These are phyloP conservation scores for Lasius platythorax DNA, from an alignment of 2,888 invertebrate genomes.

Conservation along the genomic window DNA sequence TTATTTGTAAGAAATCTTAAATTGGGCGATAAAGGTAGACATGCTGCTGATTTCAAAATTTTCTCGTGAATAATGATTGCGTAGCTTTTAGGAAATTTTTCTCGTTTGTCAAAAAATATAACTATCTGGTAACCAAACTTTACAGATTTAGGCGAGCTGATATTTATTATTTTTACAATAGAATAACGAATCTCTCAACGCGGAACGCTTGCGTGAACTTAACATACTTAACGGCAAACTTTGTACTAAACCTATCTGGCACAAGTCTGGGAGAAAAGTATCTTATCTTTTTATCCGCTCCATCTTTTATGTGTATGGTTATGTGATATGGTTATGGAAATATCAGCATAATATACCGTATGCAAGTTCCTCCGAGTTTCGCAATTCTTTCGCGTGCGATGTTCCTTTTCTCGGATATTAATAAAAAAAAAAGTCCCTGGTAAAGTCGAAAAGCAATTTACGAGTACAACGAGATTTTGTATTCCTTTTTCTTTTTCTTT, in stretches of 20 bases:
- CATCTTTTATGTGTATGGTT: neutral
- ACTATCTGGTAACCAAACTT: neutral
- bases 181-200: conserved; percentile 13
- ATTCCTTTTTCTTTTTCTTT: conserved; percentile 8
- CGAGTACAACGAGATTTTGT: conserved; percentile 37
- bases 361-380: conserved; percentile 33
- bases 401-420: conserved; percentile 40
- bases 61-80: neutral
- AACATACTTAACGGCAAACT: conserved; percentile 19
- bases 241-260: conserved; percentile 21
- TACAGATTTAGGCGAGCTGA: neutral
- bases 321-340: conserved; percentile 12
- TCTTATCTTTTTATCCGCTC: conserved; percentile 13
- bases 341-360: conserved; percentile 10
- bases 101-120: neutral
- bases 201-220: neutral
- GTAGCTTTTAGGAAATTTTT: neutral
- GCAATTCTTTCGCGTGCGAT: conserved; percentile 33
- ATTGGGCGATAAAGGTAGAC: neutral
- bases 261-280: conserved; percentile 12
- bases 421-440: conserved; percentile 28
- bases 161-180: conserved; percentile 21
- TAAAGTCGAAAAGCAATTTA: conserved; percentile 54
- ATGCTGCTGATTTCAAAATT: neutral
- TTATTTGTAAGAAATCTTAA: neutral